Evolutionary conservation across 2,113 vertebrate species (phyloP).

Genomic region (Leucopsar rothschildi): DNA sequence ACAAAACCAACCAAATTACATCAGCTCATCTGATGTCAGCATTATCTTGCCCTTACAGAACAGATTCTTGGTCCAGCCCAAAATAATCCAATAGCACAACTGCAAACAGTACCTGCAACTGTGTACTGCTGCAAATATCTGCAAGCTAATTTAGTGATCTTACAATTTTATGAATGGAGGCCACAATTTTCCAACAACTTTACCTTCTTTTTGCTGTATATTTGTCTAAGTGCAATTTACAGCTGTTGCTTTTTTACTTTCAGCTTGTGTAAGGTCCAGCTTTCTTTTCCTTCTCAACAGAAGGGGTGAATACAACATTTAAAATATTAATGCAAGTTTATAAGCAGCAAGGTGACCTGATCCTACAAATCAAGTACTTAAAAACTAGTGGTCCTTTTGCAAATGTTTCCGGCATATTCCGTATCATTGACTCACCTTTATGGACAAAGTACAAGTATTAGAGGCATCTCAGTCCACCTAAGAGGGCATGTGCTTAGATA

Average conservation of each 20-base stretch:
- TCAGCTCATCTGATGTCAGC: neutral
- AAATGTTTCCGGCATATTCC: neutral
- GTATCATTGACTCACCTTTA: rapidly evolving
- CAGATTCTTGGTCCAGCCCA: neutral
- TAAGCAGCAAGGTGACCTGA: neutral
- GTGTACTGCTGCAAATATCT: neutral
- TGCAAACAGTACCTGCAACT: neutral
- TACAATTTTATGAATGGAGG: neutral
- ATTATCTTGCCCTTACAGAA: rapidly evolving
- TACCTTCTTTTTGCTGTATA: neutral
- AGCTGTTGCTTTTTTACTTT: neutral
- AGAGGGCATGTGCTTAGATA: neutral
- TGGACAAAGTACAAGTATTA: neutral
- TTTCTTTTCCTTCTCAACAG: neutral
- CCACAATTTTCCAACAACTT: neutral
- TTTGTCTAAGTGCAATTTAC: neutral
- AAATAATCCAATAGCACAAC: neutral
- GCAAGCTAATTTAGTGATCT: neutral
- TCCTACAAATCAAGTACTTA: neutral
- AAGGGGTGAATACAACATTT: neutral
- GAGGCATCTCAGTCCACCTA: neutral
- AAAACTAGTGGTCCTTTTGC: neutral
- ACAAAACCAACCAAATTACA: neutral
- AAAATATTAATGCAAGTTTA: neutral
- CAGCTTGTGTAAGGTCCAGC: neutral